These are phyloP conservation scores for Umimayanthus kanabou DNA, from an alignment of 92 coral and sea anemone species.

Conservation along the genomic window DNA sequence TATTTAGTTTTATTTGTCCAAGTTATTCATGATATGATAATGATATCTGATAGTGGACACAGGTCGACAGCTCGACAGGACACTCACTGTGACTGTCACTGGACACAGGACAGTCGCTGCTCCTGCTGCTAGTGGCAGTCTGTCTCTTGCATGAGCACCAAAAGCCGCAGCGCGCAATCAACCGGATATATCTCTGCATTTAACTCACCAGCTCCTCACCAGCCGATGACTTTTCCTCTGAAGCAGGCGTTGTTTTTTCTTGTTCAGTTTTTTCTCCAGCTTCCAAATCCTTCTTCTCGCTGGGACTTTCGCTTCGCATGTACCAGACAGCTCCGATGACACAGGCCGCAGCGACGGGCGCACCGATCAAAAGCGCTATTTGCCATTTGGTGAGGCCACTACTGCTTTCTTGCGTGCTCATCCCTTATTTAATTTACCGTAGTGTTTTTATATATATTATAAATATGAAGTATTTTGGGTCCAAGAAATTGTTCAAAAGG, in stretches of 20 bases:
- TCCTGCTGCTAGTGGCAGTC: too few species aligned
- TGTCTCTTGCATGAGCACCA: not conserved
- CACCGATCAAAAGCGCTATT: conserved; percentile 75
- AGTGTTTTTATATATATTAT: not conserved
- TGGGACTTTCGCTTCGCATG: conserved; percentile 40
- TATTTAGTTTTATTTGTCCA: too few species aligned
- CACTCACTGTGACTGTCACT: too few species aligned
- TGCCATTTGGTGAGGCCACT: conserved; percentile 82
- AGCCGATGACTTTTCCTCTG: conserved; percentile 4
- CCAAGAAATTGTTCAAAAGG: not conserved
- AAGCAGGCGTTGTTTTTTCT: not conserved
- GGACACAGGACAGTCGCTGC: too few species aligned
- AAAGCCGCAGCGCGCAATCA: not conserved
- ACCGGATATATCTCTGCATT: not conserved
- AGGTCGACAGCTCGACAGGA: too few species aligned
- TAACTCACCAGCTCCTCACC: conserved; percentile 20
- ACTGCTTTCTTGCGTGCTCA: conserved; percentile 77
- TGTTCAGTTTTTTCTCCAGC: not conserved
- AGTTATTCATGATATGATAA: too few species aligned
- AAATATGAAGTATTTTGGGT: not conserved
- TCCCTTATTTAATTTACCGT: not conserved
- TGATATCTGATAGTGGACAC: too few species aligned
- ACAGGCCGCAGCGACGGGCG: conserved; percentile 73
- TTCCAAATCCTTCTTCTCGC: conserved; percentile 7
- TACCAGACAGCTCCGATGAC: conserved; percentile 75